Base-by-base conservation (phyloP, 1,140 invertebrate genomes). In the Rhopalosiphum padi region DNA sequence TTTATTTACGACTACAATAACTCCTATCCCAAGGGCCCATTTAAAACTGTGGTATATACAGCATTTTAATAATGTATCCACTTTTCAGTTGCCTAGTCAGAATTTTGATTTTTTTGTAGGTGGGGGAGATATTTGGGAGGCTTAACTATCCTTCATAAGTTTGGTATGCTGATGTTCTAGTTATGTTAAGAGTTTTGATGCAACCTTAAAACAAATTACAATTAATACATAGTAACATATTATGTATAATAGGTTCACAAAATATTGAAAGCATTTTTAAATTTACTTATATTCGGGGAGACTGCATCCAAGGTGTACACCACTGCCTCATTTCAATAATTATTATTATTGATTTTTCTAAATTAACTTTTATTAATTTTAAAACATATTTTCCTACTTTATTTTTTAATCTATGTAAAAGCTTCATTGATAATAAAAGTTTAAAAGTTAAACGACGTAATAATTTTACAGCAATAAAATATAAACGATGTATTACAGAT, bases 41-140 rank as follows among this genome's bases (percentile, higher is more conserved):
- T 25, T 30, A 60, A 25, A 25, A 25, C 2, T 18, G 30, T n/a
- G 30, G 7, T 30, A 0, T 60, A 60, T 2, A 0, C 30, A 60
- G 8, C 8, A 60, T 30, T 51, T 51, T 51, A 51, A 18, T 51
- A 18, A 51, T 51, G 1, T 51, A 51, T 60, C 25, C 55, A n/a
- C 18, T 6, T n/a, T n/a, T 68, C 15, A n/a, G 30, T 68, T 15
- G 11, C 1, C 4, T 68, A 68, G 60, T 68, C 30, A 18, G 15
- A 68, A 68, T 68, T n/a, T n/a, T 35, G 15, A 7, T n/a, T 30
- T 30, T 30, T 30, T 68, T 68, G 0, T 30, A n/a, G 30, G 11
- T 0, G 0, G 25, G 60, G 3, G 5, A 9, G 5, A 9, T 4
- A n/a, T 68, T n/a, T 30, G 11, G 30, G 0, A n/a, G 3, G 30